Evolutionary conservation across 2,888 invertebrate genomes (phyloP), one percentile per base, ranked within the genome.

Genomic region (Rosalia funebris): DNA sequence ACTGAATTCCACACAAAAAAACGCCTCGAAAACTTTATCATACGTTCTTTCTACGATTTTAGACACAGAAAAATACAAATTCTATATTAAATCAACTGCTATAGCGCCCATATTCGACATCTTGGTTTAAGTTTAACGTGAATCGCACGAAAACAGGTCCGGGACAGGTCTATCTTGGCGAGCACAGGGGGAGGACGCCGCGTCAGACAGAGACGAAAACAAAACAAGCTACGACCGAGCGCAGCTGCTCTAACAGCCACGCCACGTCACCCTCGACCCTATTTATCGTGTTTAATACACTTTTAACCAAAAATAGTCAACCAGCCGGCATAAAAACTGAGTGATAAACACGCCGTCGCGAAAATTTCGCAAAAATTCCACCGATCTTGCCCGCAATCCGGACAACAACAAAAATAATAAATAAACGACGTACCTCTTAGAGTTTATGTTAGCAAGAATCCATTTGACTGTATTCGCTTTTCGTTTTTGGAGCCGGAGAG

Each of bases 141-240:
- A 68, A 65, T 73, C 72, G 60, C 75, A 77, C 78, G 76, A 78
- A 78, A 81, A 80, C 80, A 63, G 85, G 84, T 81, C 83, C 84
- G 57, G 84, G 80, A 73, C 72, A 75, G 77, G 77, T 79, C 79
- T 56, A 83, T 80, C 55, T 74, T 83, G 66, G 31, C 79, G 78
- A 57, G 75, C 75, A 10, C 60, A 42, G 81, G 81, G 72, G 82
- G 79, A 42, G 77, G 75, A 66, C 72, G 77, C 80, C 55, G 62
- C 59, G 80, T 66, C 81, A 68, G 72, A 71, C 62, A 62, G 69
- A 72, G 77, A 76, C 69, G 64, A 63, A 66, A 59, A 19, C 42
- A 70, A 60, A 56, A 37, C 68, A 63, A 75, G 66, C 72, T 71
- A 67, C 69, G 75, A 75, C 75, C 57, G 70, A 68, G 73, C 65